Evolutionary conservation across 1,140 invertebrate species (phyloP), one percentile per base, ranked within the genome.

Genomic region (Temnothorax curvispinosus): DNA sequence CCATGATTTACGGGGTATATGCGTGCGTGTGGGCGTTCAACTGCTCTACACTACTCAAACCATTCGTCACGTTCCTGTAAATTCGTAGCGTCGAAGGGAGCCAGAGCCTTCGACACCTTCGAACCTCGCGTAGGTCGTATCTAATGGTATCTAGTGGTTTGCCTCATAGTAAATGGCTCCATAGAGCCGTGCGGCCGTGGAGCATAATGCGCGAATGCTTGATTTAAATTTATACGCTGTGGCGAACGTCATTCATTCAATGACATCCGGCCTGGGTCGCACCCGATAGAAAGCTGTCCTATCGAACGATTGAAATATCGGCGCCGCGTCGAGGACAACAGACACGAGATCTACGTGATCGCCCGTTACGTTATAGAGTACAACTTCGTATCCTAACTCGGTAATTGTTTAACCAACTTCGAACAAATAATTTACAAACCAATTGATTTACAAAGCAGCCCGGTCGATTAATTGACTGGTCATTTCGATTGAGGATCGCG

Each of bases 91-190:
- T 62, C 60, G 38, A 41, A 88, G 82, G 60, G 67, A 15, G 80
- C 67, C 60, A 0, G 18, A 69, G 77, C 13, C 71, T 54, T 67
- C 50, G 35, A 81, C 67, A 84, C 69, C 81, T 74, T 32, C 38
- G 54, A 78, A 52, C 47, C 27, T 71, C 88, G 88, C 88, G 88
- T 89, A 85, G 88, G 88, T 54, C 6, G 88, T 81, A 81, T 81
- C 64, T 81, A 81, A 71, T 81, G 21, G 5, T n/a, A 21, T 81
- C 87, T 38, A 54, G 76, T 50, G 60, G 18, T 58, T 58, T 64
- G 58, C 50, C 58, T 50, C 54, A 18, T 21, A 54, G 72, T 77
- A 71, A 54, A 27, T 44, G 21, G 60, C 64, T 32, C 32, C 69
- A 7, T 8, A 52, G n/a, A 41, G 21, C 35, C 47, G 76, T 47